phyloP scores from a whole-genome alignment of 2,113 vertebrate genomes.

The Cebus imitator region DNA sequence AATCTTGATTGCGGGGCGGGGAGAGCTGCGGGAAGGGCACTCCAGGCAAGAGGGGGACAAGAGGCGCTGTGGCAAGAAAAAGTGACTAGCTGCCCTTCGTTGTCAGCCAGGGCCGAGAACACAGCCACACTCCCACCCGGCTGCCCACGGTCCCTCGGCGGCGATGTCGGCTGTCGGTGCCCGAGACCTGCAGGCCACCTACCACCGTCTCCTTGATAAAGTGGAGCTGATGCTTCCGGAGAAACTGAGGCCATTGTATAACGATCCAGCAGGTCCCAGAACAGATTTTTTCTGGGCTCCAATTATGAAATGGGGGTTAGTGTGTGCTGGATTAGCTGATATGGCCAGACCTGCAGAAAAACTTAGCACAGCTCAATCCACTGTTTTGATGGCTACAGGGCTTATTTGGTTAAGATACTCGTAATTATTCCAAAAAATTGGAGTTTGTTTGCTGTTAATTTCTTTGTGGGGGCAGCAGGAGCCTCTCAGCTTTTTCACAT shows the following conservation, averaged over 20 bases:
- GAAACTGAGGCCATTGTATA: slow-evolving; percentile 93
- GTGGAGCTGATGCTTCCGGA: slow-evolving; percentile 91
- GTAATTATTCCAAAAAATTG: slow-evolving; percentile 99
- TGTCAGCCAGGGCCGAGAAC: slow-evolving; percentile 3
- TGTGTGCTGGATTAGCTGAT: slow-evolving; percentile 94
- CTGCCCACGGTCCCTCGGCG: not conserved
- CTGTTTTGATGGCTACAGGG: slow-evolving; percentile 95
- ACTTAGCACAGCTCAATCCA: slow-evolving; percentile 94
- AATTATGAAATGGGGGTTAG: slow-evolving; percentile 85
- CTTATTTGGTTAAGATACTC: slow-evolving; percentile 98
- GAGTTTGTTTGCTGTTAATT: slow-evolving; percentile 97
- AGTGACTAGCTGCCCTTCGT: slow-evolving; percentile 31
- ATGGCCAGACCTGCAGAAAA: slow-evolving; percentile 97
- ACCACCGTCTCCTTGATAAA: slow-evolving; percentile 89
- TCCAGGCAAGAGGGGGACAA: not conserved
- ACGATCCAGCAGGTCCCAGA: slow-evolving; percentile 93
- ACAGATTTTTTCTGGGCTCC: too few relatives aligned
- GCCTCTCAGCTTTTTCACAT: slow-evolving; percentile 94
- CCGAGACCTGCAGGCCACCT: slow-evolving; percentile 88
- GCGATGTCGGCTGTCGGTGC: slow-evolving; percentile 81
- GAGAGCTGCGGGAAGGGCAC: not conserved
- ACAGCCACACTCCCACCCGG: not conserved
- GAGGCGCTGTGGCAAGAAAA: not conserved
- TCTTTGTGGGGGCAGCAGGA: slow-evolving; percentile 95
- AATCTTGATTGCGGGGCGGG: not conserved